phyloP scores from a whole-genome alignment of 2,888 invertebrate genomes.

The Ernsta delagoae region DNA sequence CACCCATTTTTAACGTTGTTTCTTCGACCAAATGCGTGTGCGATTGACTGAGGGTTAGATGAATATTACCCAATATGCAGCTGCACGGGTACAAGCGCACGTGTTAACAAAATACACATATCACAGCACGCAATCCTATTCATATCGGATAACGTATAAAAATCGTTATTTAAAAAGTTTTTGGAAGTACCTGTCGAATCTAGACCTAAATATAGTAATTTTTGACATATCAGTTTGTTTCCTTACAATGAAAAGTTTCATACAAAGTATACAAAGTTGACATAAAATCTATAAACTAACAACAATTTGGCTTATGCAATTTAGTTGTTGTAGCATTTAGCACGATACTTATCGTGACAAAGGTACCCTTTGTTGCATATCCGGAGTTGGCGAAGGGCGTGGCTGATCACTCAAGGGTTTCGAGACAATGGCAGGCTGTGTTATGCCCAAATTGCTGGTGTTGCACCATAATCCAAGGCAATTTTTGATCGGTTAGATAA shows the following conservation, averaged over 20 bases:
- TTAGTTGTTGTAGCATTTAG: conserved; percentile 22
- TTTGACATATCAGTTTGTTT: too few species aligned
- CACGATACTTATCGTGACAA: conserved; percentile 30
- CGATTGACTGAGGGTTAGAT: neutral
- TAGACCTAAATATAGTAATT: too few species aligned
- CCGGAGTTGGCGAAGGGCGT: conserved; percentile 33
- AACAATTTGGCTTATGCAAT: conserved; percentile 28
- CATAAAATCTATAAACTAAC: neutral
- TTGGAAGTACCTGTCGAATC: too few species aligned
- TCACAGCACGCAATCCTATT: neutral
- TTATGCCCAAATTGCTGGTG: conserved; percentile 35
- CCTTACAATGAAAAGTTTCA: too few species aligned
- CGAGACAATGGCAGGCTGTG: conserved; percentile 36
- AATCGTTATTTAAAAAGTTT: too few species aligned
- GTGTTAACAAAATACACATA: conserved; percentile 36
- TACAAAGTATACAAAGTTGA: neutral
- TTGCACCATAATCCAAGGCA: conserved; percentile 33
- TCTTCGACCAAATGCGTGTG: neutral
- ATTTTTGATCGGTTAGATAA: conserved; percentile 36
- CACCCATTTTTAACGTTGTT: neutral
- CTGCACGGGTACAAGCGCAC: conserved; percentile 32
- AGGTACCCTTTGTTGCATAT: conserved; percentile 39
- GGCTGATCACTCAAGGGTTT: conserved; percentile 35
- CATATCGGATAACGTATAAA: neutral
- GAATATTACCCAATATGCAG: conserved; percentile 19